Evolutionary conservation across 2,888 invertebrate species (phyloP).

Genomic region (Ischnura elegans): DNA sequence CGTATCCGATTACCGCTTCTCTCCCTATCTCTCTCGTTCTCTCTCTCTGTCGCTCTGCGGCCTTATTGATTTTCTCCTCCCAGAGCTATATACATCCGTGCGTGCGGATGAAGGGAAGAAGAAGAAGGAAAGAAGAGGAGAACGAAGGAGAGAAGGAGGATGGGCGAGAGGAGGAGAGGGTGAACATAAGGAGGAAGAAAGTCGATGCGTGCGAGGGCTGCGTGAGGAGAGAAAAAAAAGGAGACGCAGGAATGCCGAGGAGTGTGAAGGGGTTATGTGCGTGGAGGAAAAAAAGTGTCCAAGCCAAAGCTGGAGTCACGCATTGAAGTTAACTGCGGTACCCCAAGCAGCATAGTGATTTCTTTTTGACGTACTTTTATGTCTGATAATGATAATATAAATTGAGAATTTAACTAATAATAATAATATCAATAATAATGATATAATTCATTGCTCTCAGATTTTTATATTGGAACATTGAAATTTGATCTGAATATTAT

Average conservation of each 20-base stretch:
- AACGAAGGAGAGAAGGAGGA: not conserved
- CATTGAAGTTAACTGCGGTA: no score
- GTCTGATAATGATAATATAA: no score
- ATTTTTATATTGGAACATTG: no score
- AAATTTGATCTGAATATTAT: no score
- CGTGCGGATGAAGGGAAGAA: not conserved
- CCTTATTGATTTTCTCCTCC: constrained; percentile 41
- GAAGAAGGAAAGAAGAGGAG: not conserved
- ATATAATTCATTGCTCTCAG: no score
- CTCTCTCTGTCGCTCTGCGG: constrained; percentile 32
- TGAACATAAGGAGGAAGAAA: constrained; percentile 2
- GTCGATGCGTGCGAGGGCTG: not conserved
- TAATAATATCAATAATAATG: no score
- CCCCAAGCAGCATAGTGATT: no score
- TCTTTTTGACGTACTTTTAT: no score
- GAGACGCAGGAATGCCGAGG: not conserved
- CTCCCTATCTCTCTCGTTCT: constrained; percentile 12
- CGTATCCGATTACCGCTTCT: constrained; percentile 50
- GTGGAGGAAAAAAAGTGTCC: no score
- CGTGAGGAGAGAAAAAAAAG: not conserved
- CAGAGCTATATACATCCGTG: constrained; percentile 6
- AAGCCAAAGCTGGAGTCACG: no score
- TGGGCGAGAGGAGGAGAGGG: constrained; percentile 4
- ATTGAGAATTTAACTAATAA: no score
- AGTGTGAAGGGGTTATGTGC: not conserved